Conservation (phyloP, 2,888 invertebrate species). For the Cyclophora punctaria region DNA sequence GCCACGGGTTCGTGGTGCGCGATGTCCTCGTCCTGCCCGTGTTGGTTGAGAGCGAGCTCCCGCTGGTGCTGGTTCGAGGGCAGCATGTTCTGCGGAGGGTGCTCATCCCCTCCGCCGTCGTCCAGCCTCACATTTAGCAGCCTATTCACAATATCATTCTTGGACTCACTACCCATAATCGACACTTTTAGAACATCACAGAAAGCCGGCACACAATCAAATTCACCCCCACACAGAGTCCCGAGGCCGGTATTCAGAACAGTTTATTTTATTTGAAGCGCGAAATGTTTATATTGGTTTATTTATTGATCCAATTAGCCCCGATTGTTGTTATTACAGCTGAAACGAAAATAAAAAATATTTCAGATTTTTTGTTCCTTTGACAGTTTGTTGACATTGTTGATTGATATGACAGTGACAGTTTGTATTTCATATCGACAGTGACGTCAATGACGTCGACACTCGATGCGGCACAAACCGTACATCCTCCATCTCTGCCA, state of each 20-base stretch:
- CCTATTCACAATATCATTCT: constrained; percentile 61
- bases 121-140: constrained; percentile 53
- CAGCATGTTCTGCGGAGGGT: constrained; percentile 69
- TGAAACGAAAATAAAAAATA: constrained; percentile 1
- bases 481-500: too few relatives aligned
- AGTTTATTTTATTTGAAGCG: constrained; percentile 5
- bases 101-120: constrained; percentile 45
- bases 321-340: constrained; percentile 14
- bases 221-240: neutral
- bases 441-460: too few relatives aligned
- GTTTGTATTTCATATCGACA: neutral
- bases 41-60: constrained; percentile 22
- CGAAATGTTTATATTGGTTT: constrained; percentile 16
- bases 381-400: neutral
- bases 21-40: constrained; percentile 45
- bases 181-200: constrained; percentile 16
- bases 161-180: constrained; percentile 61
- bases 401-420: neutral
- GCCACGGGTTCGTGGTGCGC: constrained; percentile 42
- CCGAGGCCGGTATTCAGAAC: too few relatives aligned
- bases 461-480: too few relatives aligned
- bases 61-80: constrained; percentile 64
- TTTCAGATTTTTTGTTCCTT: constrained; percentile 6
- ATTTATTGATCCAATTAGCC: constrained; percentile 28
- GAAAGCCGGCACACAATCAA: neutral